Evolutionary conservation across 2,888 invertebrate species (phyloP).

Genomic region (Hipparchia semele): DNA sequence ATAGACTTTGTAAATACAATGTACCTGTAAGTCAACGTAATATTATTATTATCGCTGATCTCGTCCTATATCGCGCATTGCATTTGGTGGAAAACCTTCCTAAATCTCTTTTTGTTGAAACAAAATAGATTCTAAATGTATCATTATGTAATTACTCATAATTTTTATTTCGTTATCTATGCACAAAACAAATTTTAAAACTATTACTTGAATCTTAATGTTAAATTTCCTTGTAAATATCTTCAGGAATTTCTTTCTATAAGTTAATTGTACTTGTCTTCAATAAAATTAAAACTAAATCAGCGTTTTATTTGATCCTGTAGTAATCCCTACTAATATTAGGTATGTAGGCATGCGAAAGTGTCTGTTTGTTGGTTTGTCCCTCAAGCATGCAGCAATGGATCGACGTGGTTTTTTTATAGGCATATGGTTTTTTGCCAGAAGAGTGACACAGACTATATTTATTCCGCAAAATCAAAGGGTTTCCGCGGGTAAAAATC

Average conservation of each 20-base stretch:
- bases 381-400: no score
- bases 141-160: constrained; percentile 10
- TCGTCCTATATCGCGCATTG: not conserved
- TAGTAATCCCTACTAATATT: not conserved
- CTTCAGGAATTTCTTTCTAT: constrained; percentile 73
- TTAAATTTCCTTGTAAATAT: constrained; percentile 77
- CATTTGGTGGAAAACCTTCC: not conserved
- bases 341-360: no score
- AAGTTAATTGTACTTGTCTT: constrained; percentile 78
- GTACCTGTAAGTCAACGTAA: not conserved
- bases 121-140: constrained; percentile 31
- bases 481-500: no score
- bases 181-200: constrained; percentile 48
- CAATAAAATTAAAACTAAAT: constrained; percentile 62
- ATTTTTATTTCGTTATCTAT: constrained; percentile 39
- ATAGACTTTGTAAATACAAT: constrained; percentile 5
- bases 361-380: no score
- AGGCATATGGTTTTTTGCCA: no score
- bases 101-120: constrained; percentile 35
- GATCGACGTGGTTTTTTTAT: no score
- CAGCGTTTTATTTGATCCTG: constrained; percentile 34
- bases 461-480: no score
- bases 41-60: not conserved
- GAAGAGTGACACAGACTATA: no score
- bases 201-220: constrained; percentile 67